Evolutionary conservation across 2,797 vertebrate species (phyloP).

Genomic region (Chaenodraco wilsoni): DNA sequence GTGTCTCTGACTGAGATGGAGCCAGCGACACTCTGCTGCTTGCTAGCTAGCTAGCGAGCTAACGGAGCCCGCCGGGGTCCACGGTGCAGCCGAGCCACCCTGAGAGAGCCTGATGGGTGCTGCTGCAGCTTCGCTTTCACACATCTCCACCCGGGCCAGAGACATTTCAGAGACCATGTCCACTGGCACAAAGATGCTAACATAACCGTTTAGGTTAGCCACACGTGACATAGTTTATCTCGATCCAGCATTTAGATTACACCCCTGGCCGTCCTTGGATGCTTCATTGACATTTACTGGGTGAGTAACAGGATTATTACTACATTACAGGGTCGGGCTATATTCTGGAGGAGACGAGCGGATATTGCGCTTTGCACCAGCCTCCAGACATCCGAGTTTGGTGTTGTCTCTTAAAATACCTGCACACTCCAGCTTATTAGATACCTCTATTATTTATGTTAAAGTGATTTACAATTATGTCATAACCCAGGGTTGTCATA

Average conservation of each 20-base stretch:
- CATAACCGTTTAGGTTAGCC: constrained; percentile 62
- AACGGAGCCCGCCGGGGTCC: constrained; percentile 52
- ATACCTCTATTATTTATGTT: rapidly evolving
- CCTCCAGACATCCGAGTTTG: constrained; percentile 13
- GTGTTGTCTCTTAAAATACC: constrained; percentile 2
- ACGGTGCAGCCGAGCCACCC: constrained; percentile 24
- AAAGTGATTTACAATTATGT: background rate
- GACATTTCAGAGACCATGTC: constrained; percentile 60
- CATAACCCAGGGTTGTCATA: background rate
- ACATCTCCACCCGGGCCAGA: constrained; percentile 30
- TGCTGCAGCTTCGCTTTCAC: constrained; percentile 37
- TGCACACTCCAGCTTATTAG: background rate
- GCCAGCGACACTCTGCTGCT: constrained; percentile 68
- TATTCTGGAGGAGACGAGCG: constrained; percentile 32
- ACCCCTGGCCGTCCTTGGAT: constrained; percentile 66
- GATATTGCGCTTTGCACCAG: constrained; percentile 31
- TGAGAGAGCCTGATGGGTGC: constrained; percentile 66
- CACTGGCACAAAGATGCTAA: constrained; percentile 58
- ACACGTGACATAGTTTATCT: constrained; percentile 71
- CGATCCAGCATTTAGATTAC: constrained; percentile 35
- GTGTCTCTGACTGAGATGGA: constrained; percentile 77
- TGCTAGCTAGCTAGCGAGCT: constrained; percentile 71
- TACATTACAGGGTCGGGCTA: constrained; percentile 51
- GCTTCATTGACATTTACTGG: constrained; percentile 70
- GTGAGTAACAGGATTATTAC: constrained; percentile 67